These are phyloP conservation scores for Gymnogyps californianus DNA, from an alignment of 2,113 vertebrate species.

Conservation along the genomic window DNA sequence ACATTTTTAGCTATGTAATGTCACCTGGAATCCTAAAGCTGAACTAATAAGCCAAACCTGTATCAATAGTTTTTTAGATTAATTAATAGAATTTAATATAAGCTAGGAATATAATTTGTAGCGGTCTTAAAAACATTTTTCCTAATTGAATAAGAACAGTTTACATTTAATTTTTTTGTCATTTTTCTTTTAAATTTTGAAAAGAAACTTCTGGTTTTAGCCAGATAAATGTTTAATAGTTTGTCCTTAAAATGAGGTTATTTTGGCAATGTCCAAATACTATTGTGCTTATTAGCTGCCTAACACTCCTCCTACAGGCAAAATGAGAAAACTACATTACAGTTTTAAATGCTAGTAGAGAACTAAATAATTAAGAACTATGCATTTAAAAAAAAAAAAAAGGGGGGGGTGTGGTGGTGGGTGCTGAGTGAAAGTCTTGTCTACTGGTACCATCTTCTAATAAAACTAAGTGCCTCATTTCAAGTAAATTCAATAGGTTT, in stretches of 20 bases:
- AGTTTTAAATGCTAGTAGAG: not conserved
- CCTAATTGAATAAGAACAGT: not conserved
- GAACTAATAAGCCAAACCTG: not conserved
- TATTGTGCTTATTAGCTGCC: conserved; percentile 46
- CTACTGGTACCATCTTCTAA: not conserved
- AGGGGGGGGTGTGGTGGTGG: accelerated
- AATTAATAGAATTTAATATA: not conserved
- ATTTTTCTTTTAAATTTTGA: not conserved
- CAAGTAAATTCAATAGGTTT: not conserved
- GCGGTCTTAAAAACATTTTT: not conserved
- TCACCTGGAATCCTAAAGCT: not conserved
- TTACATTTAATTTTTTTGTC: not conserved
- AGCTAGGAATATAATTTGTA: not conserved
- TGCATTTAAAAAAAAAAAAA: not conserved
- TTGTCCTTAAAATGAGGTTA: not conserved
- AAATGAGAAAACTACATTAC: conserved; percentile 58
- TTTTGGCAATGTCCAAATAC: not conserved
- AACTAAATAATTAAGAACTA: not conserved
- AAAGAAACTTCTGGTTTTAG: not conserved
- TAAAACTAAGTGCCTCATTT: not conserved
- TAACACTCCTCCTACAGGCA: conserved; percentile 76
- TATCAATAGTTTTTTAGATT: not conserved
- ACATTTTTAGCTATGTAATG: not conserved
- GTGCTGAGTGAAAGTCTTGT: not conserved
- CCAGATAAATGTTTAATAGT: not conserved